Evolutionary conservation across 30 jellyfish, hydroid and myxozoan species (phyloP).

Genomic region (Catostylus mosaicus): DNA sequence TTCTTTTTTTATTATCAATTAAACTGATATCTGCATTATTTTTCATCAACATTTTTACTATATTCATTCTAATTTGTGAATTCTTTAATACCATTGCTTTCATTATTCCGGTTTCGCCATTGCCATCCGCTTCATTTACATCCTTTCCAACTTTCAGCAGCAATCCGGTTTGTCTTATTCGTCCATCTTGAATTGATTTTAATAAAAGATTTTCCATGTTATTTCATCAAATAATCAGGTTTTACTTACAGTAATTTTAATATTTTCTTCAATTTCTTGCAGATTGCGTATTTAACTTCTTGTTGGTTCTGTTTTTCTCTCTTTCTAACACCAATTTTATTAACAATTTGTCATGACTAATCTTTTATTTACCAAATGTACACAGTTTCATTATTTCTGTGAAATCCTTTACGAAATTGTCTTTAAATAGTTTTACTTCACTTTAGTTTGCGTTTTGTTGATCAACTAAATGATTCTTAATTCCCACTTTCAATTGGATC

Average conservation of each 20-base stretch:
- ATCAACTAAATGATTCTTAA: background rate
- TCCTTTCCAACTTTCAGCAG: constrained; percentile 56
- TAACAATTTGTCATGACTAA: too few species aligned
- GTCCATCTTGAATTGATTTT: constrained; percentile 50
- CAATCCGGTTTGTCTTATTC: constrained; percentile 46
- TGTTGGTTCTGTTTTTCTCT: too few species aligned
- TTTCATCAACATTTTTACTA: constrained; percentile 18
- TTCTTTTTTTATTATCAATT: constrained; percentile 28
- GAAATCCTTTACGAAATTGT: background rate
- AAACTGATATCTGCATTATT: constrained; percentile 43
- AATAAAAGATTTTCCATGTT: constrained; percentile 33
- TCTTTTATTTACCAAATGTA: too few species aligned
- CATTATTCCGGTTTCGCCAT: constrained; percentile 46
- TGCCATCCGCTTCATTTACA: constrained; percentile 9
- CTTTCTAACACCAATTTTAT: too few species aligned
- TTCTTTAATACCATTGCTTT: constrained; percentile 50
- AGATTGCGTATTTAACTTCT: too few species aligned
- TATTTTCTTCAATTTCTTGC: too few species aligned
- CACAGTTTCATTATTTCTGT: background rate
- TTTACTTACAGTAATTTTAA: too few species aligned
- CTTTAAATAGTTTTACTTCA: background rate
- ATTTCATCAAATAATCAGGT: background rate
- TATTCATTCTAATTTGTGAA: constrained; percentile 15
- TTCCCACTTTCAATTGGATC: background rate
- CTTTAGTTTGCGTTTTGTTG: background rate